These are phyloP conservation scores for Junonia oenone DNA, from an alignment of 2,888 invertebrate genomes.

Conservation along the genomic window DNA sequence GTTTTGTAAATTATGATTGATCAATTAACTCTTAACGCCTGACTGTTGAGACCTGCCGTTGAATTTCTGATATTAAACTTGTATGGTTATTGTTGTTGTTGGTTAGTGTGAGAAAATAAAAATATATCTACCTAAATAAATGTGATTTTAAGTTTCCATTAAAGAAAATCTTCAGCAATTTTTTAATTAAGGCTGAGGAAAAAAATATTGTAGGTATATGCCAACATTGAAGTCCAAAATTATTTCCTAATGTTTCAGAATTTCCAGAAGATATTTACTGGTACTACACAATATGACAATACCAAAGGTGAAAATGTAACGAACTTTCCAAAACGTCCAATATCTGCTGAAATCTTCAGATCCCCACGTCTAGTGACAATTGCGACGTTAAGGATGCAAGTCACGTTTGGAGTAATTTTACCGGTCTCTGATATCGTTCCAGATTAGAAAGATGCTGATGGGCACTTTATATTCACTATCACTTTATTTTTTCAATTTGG, in stretches of 20 bases:
- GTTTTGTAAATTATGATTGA: slow-evolving; percentile 21
- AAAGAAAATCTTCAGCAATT: too few species aligned
- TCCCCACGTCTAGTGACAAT: slow-evolving; percentile 25
- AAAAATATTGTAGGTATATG: too few species aligned
- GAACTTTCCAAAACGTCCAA: not conserved
- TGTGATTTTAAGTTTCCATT: too few species aligned
- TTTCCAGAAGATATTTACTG: not conserved
- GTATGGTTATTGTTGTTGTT: too few species aligned
- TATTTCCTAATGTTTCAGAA: too few species aligned
- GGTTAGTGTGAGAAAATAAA: not conserved
- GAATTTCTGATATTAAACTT: too few species aligned
- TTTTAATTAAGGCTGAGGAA: too few species aligned
- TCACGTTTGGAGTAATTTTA: slow-evolving; percentile 71
- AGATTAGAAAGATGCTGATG: not conserved
- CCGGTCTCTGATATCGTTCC: slow-evolving; percentile 44
- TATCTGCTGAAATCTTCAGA: not conserved
- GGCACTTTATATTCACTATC: not conserved
- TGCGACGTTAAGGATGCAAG: slow-evolving; percentile 46
- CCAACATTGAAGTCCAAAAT: too few species aligned
- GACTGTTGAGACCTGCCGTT: not conserved
- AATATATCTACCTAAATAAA: not conserved
- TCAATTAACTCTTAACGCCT: slow-evolving; percentile 15
- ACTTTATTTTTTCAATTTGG: not conserved
- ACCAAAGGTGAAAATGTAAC: too few species aligned
- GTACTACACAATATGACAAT: not conserved